These are phyloP conservation scores for Nematostella vectensis DNA, from an alignment of 92 coral and sea anemone genomes.

Conservation along the genomic window DNA sequence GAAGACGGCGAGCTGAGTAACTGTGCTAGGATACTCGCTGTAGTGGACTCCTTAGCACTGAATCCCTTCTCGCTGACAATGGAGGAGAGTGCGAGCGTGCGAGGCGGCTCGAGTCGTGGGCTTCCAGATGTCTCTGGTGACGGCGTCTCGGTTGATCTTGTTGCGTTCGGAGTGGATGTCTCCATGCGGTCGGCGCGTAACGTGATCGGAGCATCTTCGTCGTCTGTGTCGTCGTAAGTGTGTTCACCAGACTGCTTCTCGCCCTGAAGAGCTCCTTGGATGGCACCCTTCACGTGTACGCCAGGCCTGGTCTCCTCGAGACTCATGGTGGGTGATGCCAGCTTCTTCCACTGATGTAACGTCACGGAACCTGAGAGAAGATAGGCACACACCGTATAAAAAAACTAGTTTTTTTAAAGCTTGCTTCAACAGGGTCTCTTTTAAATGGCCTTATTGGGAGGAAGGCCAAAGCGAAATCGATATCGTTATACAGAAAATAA, in stretches of 20 bases:
- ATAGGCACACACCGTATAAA: too few relatives aligned
- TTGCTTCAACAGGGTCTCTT: too few relatives aligned
- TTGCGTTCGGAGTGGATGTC: background rate
- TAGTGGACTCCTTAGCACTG: conserved; percentile 26
- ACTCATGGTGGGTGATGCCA: conserved; percentile 88
- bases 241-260: conserved; percentile 19
- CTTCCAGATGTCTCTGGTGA: conserved; percentile 8
- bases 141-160: background rate
- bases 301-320: conserved; percentile 80
- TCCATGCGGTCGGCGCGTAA: conserved; percentile 21
- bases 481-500: too few relatives aligned
- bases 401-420: too few relatives aligned
- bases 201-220: conserved; percentile 54
- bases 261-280: conserved; percentile 13
- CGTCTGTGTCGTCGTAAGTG: conserved; percentile 33
- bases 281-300: conserved; percentile 90
- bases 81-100: conserved; percentile 38
- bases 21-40: conserved; percentile 64
- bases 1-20: conserved; percentile 58
- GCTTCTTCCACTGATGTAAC: conserved; percentile 88
- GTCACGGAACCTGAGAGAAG: conserved; percentile 69
- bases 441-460: too few relatives aligned
- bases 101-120: conserved; percentile 30
- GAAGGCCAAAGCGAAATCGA: background rate
- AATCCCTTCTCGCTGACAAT: conserved; percentile 42